Percentiles rank a stretch among this genome's conserved stretches.
phyloP scores from a whole-genome alignment of 2,888 invertebrate species.

The Calameuta filiformis region DNA sequence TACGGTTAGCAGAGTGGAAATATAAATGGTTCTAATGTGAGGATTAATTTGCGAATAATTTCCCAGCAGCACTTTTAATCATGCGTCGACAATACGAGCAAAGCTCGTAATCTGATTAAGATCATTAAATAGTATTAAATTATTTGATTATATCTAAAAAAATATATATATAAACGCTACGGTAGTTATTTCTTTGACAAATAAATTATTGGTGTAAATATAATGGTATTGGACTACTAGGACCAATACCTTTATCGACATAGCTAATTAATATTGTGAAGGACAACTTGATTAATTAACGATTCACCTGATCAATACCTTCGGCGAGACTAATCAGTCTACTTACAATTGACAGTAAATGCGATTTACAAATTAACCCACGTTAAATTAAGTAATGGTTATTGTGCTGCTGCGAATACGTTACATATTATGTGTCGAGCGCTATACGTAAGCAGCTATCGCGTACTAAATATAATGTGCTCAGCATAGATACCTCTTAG shows the following conservation, averaged over 20 bases:
- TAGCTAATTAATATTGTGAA: conserved; percentile 14
- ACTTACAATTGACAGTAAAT: conserved; percentile 14
- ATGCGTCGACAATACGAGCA: not conserved
- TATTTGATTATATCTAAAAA: not conserved
- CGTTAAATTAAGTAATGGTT: conserved; percentile 14
- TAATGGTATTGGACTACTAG: not conserved
- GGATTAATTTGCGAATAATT: not conserved
- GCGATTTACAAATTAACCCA: conserved; percentile 29
- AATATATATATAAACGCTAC: not conserved
- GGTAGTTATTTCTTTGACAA: not conserved
- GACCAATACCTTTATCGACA: not conserved
- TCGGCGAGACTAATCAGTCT: conserved; percentile 35
- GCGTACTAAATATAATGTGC: conserved; percentile 32
- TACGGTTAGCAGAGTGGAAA: conserved; percentile 52
- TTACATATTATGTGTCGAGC: conserved; percentile 28
- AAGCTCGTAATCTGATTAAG: not conserved
- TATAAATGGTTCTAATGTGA: not conserved
- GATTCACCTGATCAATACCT: conserved; percentile 8
- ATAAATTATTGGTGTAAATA: not conserved
- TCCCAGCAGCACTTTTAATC: not conserved
- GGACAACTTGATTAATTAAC: conserved; percentile 13
- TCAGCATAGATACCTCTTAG: conserved; percentile 3
- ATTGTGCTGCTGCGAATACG: conserved; percentile 23
- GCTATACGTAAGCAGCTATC: conserved; percentile 50
- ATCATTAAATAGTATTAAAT: not conserved